Percentiles rank a stretch among this genome's conserved stretches.
Conservation (phyloP, 2,797 vertebrate genomes). For the Orestias chungarensis region DNA sequence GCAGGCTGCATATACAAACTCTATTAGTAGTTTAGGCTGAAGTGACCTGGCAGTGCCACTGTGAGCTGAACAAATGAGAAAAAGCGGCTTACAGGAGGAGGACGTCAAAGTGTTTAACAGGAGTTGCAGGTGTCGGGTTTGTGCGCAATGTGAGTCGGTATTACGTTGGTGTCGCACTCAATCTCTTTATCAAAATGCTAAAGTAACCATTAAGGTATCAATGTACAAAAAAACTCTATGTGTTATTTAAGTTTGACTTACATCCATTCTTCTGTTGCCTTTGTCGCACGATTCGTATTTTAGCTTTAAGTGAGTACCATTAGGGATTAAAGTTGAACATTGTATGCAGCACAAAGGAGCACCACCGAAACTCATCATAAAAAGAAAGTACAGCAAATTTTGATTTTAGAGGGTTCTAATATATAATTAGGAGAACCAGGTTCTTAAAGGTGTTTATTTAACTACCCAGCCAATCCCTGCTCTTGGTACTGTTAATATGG, state of each 20-base stretch:
- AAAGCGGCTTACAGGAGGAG: background rate
- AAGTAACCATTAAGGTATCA: background rate
- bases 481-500: too few species aligned
- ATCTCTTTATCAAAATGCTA: constrained; percentile 18
- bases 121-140: constrained; percentile 56
- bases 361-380: background rate
- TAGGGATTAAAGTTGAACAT: background rate
- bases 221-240: background rate
- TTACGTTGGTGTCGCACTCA: background rate
- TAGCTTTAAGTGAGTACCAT: background rate
- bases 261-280: background rate
- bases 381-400: background rate
- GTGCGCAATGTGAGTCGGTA: constrained; percentile 5
- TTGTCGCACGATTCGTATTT: background rate
- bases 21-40: constrained; percentile 82
- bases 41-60: constrained; percentile 67
- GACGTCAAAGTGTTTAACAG: constrained; percentile 43
- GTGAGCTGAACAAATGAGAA: constrained; percentile 45
- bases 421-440: background rate
- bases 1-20: constrained; percentile 80
- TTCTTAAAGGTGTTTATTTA: background rate
- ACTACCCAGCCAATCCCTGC: too few species aligned
- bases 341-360: background rate
- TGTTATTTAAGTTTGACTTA: background rate
- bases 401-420: background rate